phyloP scores from a whole-genome alignment of 1,140 invertebrate species.

The Tetramorium alpestre region DNA sequence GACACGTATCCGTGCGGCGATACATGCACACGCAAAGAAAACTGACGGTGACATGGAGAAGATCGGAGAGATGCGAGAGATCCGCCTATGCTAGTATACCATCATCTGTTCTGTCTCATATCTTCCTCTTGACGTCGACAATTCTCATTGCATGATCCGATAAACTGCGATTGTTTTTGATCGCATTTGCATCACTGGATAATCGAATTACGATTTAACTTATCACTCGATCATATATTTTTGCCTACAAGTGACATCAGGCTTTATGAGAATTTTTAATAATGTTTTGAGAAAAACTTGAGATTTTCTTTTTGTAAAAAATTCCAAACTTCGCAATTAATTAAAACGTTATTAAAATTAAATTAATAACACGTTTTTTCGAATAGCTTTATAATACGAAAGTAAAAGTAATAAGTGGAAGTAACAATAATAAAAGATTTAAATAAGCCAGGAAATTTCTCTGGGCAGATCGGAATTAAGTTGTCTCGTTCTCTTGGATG shows the following conservation, averaged over 20 bases:
- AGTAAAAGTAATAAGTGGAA: neutral
- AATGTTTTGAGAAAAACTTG: neutral
- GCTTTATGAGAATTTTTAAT: neutral
- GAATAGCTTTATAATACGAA: neutral
- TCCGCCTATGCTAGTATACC: neutral
- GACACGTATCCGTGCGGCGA: neutral
- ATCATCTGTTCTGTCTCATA: neutral
- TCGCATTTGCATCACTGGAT: neutral
- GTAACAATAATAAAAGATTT: neutral
- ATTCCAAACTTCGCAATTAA: neutral
- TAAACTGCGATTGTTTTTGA: neutral
- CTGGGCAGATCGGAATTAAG: conserved; percentile 5
- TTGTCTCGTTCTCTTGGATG: neutral
- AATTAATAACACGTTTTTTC: too few species aligned
- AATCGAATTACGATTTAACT: neutral
- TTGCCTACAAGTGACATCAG: neutral
- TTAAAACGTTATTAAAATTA: neutral
- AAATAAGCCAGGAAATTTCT: conserved; percentile 14
- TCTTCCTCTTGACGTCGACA: neutral
- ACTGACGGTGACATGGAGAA: neutral
- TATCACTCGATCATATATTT: neutral
- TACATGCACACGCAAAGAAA: neutral
- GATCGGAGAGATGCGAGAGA: neutral
- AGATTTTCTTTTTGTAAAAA: neutral
- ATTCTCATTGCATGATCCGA: neutral